A percentile compares a stretch with the other conserved stretches of the same genome.
Evolutionary conservation across 2,113 vertebrate species (phyloP).

Genomic region (Poeciliopsis occidentalis): DNA sequence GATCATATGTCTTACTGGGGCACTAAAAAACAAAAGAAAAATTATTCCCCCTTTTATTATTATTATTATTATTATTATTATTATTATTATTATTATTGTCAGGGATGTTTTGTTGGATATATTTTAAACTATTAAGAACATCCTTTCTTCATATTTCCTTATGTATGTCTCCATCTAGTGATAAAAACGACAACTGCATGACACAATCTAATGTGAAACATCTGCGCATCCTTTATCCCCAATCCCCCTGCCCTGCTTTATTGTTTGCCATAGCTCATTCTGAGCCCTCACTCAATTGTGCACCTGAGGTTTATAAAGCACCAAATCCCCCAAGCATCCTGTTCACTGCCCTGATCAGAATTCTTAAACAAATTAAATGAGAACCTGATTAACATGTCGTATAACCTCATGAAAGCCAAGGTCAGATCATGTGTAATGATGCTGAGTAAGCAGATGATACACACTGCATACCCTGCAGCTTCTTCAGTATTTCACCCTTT

Average conservation of each 20-base stretch:
- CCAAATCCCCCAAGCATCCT: not conserved
- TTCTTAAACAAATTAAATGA: conserved; percentile 32
- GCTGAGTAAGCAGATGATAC: conserved; percentile 29
- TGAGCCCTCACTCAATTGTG: conserved; percentile 7
- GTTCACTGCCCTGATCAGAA: conserved; percentile 19
- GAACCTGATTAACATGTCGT: conserved; percentile 41
- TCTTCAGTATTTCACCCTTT: conserved; percentile 20
- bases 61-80: no score
- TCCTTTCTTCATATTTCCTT: not conserved
- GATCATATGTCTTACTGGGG: conserved; percentile 95
- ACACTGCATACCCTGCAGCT: conserved; percentile 11
- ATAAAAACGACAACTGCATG: conserved; percentile 18
- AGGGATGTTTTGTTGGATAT: not conserved
- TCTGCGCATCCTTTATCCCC: conserved; percentile 2
- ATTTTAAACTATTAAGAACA: not conserved
- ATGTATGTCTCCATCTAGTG: conserved; percentile 71
- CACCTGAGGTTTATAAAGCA: conserved; percentile 15
- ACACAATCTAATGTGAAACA: conserved; percentile 38
- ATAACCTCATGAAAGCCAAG: conserved; percentile 17
- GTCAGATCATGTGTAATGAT: conserved; percentile 14
- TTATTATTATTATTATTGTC: not conserved
- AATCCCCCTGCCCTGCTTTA: not conserved
- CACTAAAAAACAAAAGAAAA: conserved; percentile 78
- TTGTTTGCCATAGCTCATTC: conserved; percentile 2
- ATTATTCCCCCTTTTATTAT: not conserved